Conservation (phyloP, 64 coral and sea anemone species). For the Acropora yongei region DNA sequence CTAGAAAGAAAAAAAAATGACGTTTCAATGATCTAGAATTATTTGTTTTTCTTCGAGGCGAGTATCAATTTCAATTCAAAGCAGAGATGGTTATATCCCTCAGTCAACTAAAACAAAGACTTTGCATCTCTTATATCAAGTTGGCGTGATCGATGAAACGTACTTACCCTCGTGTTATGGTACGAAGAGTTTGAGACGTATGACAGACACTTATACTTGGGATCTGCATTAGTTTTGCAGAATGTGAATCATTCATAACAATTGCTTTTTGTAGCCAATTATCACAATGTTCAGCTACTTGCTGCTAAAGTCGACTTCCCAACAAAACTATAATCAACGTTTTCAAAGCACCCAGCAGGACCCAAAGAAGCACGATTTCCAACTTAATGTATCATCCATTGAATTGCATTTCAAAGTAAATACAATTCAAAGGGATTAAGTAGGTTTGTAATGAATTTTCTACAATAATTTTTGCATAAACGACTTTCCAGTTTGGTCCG, state of each 20-base stretch:
- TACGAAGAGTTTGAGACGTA: background rate
- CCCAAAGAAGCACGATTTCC: background rate
- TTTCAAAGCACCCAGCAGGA: background rate
- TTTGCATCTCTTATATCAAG: no score
- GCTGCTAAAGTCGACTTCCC: background rate
- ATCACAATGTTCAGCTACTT: background rate
- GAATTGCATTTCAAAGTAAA: background rate
- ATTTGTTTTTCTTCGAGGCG: no score
- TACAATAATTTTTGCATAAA: conserved; percentile 4
- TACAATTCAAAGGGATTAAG: conserved; percentile 37
- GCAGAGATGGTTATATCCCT: background rate
- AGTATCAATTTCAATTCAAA: background rate
- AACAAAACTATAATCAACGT: background rate
- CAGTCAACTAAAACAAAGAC: no score
- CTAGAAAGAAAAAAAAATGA: no score
- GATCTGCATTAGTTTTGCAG: conserved; percentile 25
- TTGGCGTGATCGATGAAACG: background rate
- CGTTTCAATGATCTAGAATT: no score
- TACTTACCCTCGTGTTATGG: conserved; percentile 15
- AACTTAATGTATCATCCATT: background rate
- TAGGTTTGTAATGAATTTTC: conserved; percentile 18
- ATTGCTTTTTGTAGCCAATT: conserved; percentile 2
- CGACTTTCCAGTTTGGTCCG: background rate
- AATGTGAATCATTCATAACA: conserved; percentile 10
- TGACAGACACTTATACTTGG: conserved; percentile 19